Conservation (phyloP, 2,888 invertebrate genomes). For the Lithodes maja region DNA sequence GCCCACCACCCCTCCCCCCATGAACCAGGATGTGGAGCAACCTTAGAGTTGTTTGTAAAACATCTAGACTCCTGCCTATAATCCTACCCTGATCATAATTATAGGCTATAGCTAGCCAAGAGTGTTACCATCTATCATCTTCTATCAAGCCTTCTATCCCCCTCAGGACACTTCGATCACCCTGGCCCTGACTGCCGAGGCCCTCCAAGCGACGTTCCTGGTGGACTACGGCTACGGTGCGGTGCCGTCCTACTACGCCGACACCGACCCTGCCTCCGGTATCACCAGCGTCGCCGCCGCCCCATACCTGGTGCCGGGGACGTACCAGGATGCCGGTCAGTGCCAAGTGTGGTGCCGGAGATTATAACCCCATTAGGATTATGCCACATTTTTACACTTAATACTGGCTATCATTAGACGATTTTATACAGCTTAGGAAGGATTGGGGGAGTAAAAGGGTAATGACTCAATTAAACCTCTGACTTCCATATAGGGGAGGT, state of each 20-base stretch:
- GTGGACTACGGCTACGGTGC: conserved; percentile 4
- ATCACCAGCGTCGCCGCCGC: not conserved
- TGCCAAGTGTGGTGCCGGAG: not conserved
- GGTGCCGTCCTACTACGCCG: not conserved
- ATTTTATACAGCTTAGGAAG: too few species aligned
- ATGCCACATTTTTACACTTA: too few species aligned
- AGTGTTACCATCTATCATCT: not conserved
- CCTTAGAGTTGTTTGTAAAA: not conserved
- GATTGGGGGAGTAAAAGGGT: too few species aligned
- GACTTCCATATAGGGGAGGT: too few species aligned
- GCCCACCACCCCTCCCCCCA: not conserved
- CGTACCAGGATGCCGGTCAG: conserved; percentile 5
- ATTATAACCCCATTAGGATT: too few species aligned
- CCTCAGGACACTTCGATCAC: not conserved
- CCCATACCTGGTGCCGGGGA: conserved; percentile 20
- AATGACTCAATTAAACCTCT: too few species aligned
- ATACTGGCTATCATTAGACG: too few species aligned
- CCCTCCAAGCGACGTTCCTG: not conserved
- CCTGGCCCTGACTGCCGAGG: conserved; percentile 2
- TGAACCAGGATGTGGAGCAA: not conserved
- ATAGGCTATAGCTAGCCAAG: not conserved
- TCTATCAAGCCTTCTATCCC: not conserved
- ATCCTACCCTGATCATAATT: not conserved
- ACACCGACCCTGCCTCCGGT: not conserved
- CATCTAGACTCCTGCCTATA: not conserved